Evolutionary conservation across 2,888 invertebrate species (phyloP).

Genomic region (Nephrotoma appendiculata): DNA sequence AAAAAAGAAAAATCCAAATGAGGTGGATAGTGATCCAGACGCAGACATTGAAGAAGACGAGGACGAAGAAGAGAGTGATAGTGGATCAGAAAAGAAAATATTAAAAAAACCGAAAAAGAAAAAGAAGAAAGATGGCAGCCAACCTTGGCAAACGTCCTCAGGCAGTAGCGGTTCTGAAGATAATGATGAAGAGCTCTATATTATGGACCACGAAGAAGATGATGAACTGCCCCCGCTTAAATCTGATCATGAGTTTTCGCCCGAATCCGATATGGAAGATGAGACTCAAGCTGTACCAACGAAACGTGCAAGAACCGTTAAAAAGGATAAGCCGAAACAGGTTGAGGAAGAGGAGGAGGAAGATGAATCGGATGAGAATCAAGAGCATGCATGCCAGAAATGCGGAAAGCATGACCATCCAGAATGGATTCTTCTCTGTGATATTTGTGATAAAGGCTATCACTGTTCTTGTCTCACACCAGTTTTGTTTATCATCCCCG

Average conservation of each 20-base stretch:
- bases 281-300: constrained; percentile 49
- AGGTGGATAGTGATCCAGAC: constrained; percentile 20
- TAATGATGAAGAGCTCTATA: constrained; percentile 34
- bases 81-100: constrained; percentile 28
- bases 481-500: constrained; percentile 83
- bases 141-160: constrained; percentile 12
- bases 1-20: constrained; percentile 17
- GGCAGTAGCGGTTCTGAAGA: constrained; percentile 28
- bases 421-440: constrained; percentile 94
- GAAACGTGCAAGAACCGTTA: constrained; percentile 71
- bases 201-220: constrained; percentile 35
- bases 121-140: constrained; percentile 16
- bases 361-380: constrained; percentile 17
- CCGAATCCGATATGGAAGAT: constrained; percentile 70
- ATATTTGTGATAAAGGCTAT: constrained; percentile 92
- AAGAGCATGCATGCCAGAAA: constrained; percentile 64
- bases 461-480: constrained; percentile 93
- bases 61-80: constrained; percentile 23
- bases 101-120: constrained; percentile 28
- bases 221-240: constrained; percentile 43
- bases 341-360: constrained; percentile 32
- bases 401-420: constrained; percentile 89
- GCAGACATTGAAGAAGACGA: constrained; percentile 22
- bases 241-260: constrained; percentile 88
- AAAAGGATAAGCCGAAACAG: constrained; percentile 47